Conservation (phyloP, 2,797 vertebrate genomes). For the Phoeniculus purpureus region DNA sequence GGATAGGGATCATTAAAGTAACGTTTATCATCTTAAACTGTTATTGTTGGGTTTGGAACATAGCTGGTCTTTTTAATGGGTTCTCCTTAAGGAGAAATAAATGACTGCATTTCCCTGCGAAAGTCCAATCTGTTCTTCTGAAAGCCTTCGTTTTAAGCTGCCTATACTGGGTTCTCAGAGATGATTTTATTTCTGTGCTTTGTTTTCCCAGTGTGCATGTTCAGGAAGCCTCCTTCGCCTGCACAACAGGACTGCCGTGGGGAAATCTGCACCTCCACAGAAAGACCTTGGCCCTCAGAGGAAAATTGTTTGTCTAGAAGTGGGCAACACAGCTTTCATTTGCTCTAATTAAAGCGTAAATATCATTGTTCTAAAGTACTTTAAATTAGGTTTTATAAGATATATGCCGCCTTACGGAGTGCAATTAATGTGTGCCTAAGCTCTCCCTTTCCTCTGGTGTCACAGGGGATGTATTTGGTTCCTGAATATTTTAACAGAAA, state of each 20-base stretch:
- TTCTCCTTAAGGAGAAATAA: constrained; percentile 20
- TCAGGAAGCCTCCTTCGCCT: background rate
- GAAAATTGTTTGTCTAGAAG: constrained; percentile 14
- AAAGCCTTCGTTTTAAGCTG: background rate
- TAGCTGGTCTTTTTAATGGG: background rate
- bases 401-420: background rate
- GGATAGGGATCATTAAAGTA: constrained; percentile 30
- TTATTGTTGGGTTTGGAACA: background rate
- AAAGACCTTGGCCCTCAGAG: background rate
- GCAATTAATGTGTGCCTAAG: background rate
- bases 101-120: background rate
- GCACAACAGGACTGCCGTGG: background rate
- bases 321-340: background rate
- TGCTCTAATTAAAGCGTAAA: constrained; percentile 52
- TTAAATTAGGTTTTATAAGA: constrained; percentile 37
- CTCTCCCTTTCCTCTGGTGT: constrained; percentile 48
- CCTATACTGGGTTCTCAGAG: background rate
- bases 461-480: constrained; percentile 15
- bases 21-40: constrained; percentile 9
- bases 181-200: background rate
- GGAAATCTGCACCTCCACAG: background rate
- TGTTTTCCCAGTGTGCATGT: background rate
- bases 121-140: background rate
- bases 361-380: background rate
- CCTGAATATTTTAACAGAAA: constrained; percentile 45